These are phyloP conservation scores for Erinaceus europaeus DNA, from an alignment of 2,113 vertebrate genomes.

Conservation along the genomic window DNA sequence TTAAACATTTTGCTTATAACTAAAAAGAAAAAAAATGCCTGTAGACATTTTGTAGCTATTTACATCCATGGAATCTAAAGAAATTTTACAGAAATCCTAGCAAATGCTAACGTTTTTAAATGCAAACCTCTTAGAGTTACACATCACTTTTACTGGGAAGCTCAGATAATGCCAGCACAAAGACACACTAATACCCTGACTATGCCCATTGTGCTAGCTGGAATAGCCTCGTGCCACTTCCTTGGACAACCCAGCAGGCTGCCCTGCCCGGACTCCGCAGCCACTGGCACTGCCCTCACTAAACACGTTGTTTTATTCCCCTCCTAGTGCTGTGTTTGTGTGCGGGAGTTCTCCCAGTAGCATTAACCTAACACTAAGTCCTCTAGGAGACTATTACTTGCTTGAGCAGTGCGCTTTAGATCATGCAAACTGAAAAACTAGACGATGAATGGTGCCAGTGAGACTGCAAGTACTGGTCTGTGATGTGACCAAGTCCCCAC, in stretches of 20 bases:
- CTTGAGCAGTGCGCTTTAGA: not conserved
- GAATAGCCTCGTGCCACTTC: not conserved
- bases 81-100: not conserved
- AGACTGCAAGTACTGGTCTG: not conserved
- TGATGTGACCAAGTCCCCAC: not conserved
- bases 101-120: not conserved
- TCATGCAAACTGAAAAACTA: not conserved
- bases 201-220: not conserved
- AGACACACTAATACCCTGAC: not conserved
- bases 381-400: not conserved
- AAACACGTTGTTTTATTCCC: not conserved
- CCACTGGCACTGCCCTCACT: not conserved
- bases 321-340: not conserved
- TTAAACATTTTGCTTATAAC: not conserved
- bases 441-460: not conserved
- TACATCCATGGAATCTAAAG: not conserved
- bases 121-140: not conserved
- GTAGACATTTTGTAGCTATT: not conserved
- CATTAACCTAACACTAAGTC: not conserved
- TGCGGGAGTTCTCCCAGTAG: not conserved
- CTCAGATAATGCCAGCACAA: not conserved
- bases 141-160: not conserved
- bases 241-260: not conserved
- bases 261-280: not conserved
- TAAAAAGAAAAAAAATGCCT: not conserved